Evolutionary conservation across 2,113 vertebrate genomes (phyloP).

Genomic region (Scytalopus superciliaris): DNA sequence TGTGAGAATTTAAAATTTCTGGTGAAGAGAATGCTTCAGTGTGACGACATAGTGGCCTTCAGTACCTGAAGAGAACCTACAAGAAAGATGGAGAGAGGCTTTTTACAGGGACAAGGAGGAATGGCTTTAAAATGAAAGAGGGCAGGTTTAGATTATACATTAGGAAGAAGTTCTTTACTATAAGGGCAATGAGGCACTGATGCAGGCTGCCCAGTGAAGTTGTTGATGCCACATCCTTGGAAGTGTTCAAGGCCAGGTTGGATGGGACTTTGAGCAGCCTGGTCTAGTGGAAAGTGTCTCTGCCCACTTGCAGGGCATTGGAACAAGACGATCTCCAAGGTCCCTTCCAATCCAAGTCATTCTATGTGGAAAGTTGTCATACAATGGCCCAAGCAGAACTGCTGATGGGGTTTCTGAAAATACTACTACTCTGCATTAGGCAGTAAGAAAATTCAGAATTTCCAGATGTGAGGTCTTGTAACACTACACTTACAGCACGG

Average conservation of each 20-base stretch:
- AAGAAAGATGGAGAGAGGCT: no score
- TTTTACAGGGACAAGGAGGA: background rate
- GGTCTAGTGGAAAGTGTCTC: background rate
- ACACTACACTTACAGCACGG: background rate
- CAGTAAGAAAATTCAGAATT: background rate
- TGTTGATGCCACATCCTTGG: background rate
- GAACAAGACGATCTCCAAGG: background rate
- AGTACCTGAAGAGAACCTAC: background rate
- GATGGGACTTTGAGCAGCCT: background rate
- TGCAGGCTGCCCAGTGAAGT: background rate
- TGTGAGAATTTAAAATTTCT: background rate
- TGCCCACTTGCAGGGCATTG: background rate
- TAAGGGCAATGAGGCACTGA: background rate
- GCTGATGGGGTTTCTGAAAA: background rate
- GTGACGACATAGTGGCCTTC: background rate
- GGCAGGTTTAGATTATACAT: background rate
- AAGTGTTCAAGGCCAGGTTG: background rate
- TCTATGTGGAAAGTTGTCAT: background rate
- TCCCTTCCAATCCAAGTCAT: background rate
- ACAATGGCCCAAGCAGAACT: background rate
- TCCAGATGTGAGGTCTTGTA: background rate
- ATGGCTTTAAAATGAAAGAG: background rate
- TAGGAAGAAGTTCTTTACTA: background rate
- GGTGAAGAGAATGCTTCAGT: background rate
- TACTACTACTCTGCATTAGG: background rate